Evolutionary conservation across 2,113 vertebrate species (phyloP).

Genomic region (Himantopus leucocephalus): DNA sequence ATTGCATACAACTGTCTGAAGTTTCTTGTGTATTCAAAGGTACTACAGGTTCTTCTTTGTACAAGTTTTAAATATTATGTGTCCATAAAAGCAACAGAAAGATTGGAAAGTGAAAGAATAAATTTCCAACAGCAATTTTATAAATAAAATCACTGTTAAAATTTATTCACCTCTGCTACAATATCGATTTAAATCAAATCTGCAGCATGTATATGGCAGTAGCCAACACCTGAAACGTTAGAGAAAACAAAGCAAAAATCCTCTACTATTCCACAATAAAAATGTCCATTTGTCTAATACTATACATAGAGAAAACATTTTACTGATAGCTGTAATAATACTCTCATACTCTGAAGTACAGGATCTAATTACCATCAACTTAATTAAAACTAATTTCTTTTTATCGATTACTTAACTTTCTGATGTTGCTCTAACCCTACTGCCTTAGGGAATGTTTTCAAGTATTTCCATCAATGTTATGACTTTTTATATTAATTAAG

Average conservation of each 20-base stretch:
- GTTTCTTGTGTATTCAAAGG: not conserved
- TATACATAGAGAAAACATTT: not conserved
- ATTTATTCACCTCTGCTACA: slow-evolving; percentile 1
- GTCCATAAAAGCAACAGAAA: slow-evolving; percentile 1
- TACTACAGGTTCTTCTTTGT: not conserved
- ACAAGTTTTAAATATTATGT: not conserved
- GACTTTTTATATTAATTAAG: slow-evolving; percentile 39
- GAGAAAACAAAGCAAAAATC: not conserved
- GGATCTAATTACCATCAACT: slow-evolving; percentile 32
- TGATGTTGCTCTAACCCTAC: not conserved
- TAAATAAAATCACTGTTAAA: slow-evolving; percentile 22
- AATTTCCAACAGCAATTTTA: slow-evolving; percentile 24
- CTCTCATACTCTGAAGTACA: not conserved
- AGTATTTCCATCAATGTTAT: not conserved
- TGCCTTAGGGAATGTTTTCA: slow-evolving; percentile 23
- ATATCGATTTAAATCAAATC: not conserved
- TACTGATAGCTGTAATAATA: not conserved
- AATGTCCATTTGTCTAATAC: not conserved
- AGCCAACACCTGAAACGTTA: not conserved
- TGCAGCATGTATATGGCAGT: not conserved
- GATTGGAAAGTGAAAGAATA: not conserved
- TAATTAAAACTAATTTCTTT: slow-evolving; percentile 49
- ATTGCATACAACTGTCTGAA: not conserved
- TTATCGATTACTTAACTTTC: slow-evolving; percentile 39
- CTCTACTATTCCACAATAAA: not conserved